Conservation (phyloP, 2,797 vertebrate genomes). For the Dendrocincla tyrannina region DNA sequence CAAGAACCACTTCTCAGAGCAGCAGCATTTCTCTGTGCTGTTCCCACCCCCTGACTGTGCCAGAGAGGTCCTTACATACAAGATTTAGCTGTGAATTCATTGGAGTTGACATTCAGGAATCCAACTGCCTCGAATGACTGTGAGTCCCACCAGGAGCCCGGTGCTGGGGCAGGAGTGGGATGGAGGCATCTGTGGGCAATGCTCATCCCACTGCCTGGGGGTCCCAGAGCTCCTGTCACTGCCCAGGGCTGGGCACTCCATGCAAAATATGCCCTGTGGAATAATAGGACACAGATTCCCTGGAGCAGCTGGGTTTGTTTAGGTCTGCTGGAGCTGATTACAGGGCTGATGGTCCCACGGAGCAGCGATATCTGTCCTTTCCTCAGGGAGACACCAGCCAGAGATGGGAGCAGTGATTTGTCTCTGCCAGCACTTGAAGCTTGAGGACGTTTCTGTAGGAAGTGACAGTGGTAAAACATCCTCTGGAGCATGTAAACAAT, state of each 20-base stretch:
- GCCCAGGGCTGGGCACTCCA: neutral
- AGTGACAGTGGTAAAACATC: conserved; percentile 66
- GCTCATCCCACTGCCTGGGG: neutral
- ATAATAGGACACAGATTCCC: neutral
- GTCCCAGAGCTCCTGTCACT: neutral
- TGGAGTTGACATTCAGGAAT: neutral
- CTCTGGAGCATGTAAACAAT: conserved; percentile 55
- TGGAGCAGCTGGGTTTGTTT: neutral
- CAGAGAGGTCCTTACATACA: accelerated
- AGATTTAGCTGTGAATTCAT: neutral
- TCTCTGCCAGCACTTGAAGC: conserved; percentile 34
- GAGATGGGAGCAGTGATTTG: neutral
- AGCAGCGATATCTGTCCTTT: neutral
- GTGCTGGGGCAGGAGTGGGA: neutral
- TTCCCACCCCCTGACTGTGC: neutral
- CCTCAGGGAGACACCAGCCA: neutral
- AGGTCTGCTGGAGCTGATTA: neutral
- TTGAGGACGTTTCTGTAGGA: conserved; percentile 44
- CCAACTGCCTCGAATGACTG: accelerated
- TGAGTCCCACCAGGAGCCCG: neutral
- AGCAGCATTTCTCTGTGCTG: neutral
- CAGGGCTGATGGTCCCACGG: neutral
- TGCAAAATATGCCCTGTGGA: neutral
- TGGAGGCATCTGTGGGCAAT: neutral
- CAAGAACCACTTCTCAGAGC: neutral